Percentiles rank a stretch among this genome's conserved stretches.
These are phyloP conservation scores for Gymnopithys bicolor DNA, from an alignment of 2,797 vertebrate genomes.

Conservation along the genomic window DNA sequence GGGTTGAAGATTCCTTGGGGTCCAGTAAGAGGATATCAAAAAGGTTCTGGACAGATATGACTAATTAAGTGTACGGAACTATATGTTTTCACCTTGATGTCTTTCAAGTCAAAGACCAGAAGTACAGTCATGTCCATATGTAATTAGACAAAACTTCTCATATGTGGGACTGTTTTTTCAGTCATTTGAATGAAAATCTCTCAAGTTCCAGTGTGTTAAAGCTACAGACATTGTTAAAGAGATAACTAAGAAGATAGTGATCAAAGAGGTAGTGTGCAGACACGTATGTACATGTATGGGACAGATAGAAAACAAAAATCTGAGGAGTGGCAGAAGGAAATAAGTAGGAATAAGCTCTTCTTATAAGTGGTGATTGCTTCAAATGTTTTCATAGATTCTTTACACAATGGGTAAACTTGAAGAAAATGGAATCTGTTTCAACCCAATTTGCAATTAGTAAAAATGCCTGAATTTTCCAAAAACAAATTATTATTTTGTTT, in stretches of 20 bases:
- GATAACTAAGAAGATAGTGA: background rate
- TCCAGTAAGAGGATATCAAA: background rate
- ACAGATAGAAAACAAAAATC: background rate
- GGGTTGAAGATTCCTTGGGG: background rate
- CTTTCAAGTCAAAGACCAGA: background rate
- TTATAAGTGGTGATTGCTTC: background rate
- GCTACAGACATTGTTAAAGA: background rate
- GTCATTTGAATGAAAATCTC: background rate
- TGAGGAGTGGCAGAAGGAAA: background rate
- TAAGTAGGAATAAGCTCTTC: background rate
- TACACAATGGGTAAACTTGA: fast-evolving
- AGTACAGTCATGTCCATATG: fast-evolving
- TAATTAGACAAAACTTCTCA: background rate
- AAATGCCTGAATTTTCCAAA: background rate
- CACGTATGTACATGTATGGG: fast-evolving
- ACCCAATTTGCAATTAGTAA: background rate
- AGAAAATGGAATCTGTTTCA: background rate
- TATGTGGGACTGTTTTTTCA: background rate
- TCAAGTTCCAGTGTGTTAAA: background rate
- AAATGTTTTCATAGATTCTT: background rate
- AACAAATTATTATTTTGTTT: background rate
- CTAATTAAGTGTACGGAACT: background rate
- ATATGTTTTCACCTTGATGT: background rate
- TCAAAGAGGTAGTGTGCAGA: background rate
- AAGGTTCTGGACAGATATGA: background rate